phyloP scores from a whole-genome alignment of 2,888 invertebrate genomes.

The Oscheius sp. region DNA sequence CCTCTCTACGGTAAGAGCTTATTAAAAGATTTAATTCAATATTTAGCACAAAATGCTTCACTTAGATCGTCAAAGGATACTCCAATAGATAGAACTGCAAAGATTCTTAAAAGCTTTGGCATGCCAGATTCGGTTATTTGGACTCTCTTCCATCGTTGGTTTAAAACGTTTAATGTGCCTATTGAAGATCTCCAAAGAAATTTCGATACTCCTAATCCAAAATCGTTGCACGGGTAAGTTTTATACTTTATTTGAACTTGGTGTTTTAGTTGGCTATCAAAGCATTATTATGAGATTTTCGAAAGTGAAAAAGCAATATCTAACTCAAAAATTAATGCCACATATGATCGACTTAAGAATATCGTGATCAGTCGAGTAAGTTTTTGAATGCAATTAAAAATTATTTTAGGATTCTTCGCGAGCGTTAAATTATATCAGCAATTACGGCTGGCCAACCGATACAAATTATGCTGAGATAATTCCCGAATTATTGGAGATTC shows the following conservation, averaged over 20 bases:
- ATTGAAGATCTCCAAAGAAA: too few species aligned
- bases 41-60: background rate
- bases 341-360: conserved; percentile 17
- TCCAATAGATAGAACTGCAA: background rate
- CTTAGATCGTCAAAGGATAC: background rate
- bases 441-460: conserved; percentile 53
- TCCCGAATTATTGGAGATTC: conserved; percentile 46
- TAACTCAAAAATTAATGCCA: background rate
- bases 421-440: conserved; percentile 37
- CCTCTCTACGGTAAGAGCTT: conserved; percentile 44
- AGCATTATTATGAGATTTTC: background rate
- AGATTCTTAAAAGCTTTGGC: conserved; percentile 48
- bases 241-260: background rate
- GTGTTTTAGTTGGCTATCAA: conserved; percentile 22
- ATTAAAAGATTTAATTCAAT: background rate
- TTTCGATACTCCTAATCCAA: too few species aligned
- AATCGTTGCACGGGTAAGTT: conserved; percentile 33
- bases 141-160: conserved; percentile 40
- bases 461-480: conserved; percentile 51
- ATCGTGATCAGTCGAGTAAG: conserved; percentile 22
- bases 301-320: background rate
- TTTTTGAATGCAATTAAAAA: background rate
- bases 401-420: conserved; percentile 45
- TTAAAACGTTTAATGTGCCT: conserved; percentile 34
- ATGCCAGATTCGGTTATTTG: conserved; percentile 38